phyloP scores from a whole-genome alignment of 2,797 vertebrate species.

The Varecia variegata region DNA sequence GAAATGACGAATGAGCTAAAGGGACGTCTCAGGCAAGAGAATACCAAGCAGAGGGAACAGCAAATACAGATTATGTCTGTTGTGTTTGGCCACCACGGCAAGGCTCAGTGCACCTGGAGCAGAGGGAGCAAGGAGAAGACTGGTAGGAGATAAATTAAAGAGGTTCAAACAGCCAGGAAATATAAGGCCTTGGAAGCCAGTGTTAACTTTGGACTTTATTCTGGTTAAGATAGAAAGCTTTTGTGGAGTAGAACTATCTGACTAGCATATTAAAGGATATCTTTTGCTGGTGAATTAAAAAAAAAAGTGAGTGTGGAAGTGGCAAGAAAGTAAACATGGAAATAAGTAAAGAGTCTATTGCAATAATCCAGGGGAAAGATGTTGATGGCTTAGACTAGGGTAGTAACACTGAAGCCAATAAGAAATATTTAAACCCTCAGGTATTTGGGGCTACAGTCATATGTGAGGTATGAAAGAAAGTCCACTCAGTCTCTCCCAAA shows the following conservation, averaged over 20 bases:
- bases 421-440: background rate
- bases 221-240: background rate
- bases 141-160: background rate
- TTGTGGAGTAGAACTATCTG: background rate
- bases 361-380: background rate
- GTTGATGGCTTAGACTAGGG: background rate
- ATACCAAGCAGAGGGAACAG: background rate
- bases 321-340: background rate
- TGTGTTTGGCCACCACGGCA: background rate
- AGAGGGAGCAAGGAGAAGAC: background rate
- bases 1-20: background rate
- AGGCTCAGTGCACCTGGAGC: background rate
- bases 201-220: background rate
- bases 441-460: background rate
- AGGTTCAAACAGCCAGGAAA: background rate
- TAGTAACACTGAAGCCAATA: background rate
- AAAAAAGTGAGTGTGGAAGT: background rate
- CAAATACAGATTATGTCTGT: no score
- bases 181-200: background rate
- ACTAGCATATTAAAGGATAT: background rate
- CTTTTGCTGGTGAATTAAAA: background rate
- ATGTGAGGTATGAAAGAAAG: background rate
- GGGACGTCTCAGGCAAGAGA: no score
- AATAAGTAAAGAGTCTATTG: background rate
- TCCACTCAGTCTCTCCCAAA: background rate